phyloP scores from a whole-genome alignment of 2,113 vertebrate genomes.

The Leucoraja erinaceus region DNA sequence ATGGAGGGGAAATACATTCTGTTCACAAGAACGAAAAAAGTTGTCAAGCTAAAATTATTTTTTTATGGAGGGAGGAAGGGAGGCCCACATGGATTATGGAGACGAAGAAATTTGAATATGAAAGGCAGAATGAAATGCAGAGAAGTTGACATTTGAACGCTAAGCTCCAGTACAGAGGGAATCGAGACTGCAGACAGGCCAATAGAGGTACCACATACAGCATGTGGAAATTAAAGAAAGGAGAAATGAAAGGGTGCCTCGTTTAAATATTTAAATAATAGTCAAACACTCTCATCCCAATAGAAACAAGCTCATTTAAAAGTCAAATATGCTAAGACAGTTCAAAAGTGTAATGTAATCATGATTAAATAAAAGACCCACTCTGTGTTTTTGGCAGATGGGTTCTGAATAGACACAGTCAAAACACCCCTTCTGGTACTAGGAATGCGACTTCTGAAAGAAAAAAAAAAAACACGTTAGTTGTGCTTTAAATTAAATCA shows the following conservation, averaged over 20 bases:
- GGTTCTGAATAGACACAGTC: slow-evolving; percentile 91
- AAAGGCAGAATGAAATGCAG: background rate
- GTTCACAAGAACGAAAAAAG: background rate
- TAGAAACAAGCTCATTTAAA: background rate
- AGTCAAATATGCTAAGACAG: background rate
- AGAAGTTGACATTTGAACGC: background rate
- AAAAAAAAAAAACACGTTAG: slow-evolving; percentile 39
- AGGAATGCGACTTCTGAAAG: slow-evolving; percentile 79
- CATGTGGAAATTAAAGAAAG: background rate
- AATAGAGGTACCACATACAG: background rate
- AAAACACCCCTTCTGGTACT: slow-evolving; percentile 74
- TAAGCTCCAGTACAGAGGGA: background rate
- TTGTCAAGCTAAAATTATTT: background rate
- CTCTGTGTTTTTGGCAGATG: slow-evolving; percentile 63
- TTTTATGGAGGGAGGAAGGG: background rate
- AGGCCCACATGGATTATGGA: background rate
- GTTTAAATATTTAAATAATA: background rate
- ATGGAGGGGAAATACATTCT: no score
- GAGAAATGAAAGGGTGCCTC: no score
- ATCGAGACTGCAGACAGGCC: background rate
- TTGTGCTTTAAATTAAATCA: background rate
- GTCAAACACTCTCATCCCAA: background rate
- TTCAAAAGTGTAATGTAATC: background rate
- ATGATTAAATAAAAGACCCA: background rate
- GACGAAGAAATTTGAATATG: background rate